Conservation (phyloP, 2,888 invertebrate genomes). For the Scrobipalpa costella region DNA sequence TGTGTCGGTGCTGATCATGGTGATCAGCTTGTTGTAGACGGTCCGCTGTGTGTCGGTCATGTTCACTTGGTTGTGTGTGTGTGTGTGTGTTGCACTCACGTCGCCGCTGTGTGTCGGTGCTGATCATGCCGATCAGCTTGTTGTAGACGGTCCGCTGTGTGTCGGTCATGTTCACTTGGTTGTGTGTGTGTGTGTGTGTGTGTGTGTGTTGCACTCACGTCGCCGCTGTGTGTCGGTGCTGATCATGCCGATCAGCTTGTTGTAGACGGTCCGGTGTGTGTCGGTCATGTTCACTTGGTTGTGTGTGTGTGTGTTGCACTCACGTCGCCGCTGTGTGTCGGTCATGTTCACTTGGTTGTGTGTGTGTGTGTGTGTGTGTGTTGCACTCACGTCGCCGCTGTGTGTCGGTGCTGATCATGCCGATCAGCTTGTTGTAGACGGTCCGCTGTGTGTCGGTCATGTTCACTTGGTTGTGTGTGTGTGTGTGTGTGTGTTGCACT, state of each 20-base stretch:
- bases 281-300: constrained; percentile 54
- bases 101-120: constrained; percentile 19
- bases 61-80: constrained; percentile 50
- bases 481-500: background rate
- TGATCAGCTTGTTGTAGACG: constrained; percentile 52
- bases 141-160: constrained; percentile 55
- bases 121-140: constrained; percentile 47
- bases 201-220: background rate
- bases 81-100: background rate
- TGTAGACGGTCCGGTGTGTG: constrained; percentile 53
- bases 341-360: constrained; percentile 38
- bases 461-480: constrained; percentile 50
- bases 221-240: constrained; percentile 23
- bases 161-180: constrained; percentile 51
- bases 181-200: constrained; percentile 41
- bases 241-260: constrained; percentile 48
- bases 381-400: background rate
- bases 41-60: constrained; percentile 56
- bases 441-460: constrained; percentile 56
- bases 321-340: constrained; percentile 1
- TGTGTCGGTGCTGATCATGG: constrained; percentile 38
- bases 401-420: constrained; percentile 38
- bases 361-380: no score
- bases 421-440: constrained; percentile 52
- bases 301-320: constrained; percentile 39